A percentile compares a stretch with the other conserved stretches of the same genome.
Conservation (phyloP, 2,888 invertebrate genomes). For the Micropterix aruncella region DNA sequence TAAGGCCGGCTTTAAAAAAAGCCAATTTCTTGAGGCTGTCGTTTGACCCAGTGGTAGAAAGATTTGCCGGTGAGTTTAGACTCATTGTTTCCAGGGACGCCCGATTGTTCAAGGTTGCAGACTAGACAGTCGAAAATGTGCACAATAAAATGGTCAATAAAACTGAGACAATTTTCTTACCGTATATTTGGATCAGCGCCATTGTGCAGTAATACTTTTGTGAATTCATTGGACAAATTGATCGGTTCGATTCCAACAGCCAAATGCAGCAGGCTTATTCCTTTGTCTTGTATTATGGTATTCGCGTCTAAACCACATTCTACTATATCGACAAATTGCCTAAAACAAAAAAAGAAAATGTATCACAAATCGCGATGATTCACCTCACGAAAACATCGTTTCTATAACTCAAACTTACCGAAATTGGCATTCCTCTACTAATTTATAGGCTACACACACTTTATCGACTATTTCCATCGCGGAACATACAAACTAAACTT, state of each 20-base stretch:
- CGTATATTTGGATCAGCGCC: constrained; percentile 61
- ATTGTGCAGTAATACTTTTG: constrained; percentile 49
- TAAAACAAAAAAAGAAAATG: neutral
- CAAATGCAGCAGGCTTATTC: constrained; percentile 63
- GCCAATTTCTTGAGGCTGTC: too few species aligned
- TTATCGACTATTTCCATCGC: neutral
- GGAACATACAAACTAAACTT: too few species aligned
- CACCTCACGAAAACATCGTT: too few species aligned
- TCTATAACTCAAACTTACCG: too few species aligned
- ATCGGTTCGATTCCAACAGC: constrained; percentile 57
- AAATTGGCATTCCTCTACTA: neutral
- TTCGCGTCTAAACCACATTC: constrained; percentile 48
- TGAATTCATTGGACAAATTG: constrained; percentile 45
- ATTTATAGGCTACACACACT: neutral
- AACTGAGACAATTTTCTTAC: constrained; percentile 21
- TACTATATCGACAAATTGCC: constrained; percentile 11
- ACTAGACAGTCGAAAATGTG: too few species aligned
- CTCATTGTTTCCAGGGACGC: too few species aligned
- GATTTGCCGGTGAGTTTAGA: too few species aligned
- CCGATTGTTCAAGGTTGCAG: too few species aligned
- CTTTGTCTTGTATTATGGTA: constrained; percentile 51
- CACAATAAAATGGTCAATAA: constrained; percentile 1
- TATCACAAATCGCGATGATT: too few species aligned
- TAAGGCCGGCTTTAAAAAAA: too few species aligned
- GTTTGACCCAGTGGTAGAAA: too few species aligned